Conservation (phyloP, 2,888 invertebrate species). For the Mimachlamys varia region DNA sequence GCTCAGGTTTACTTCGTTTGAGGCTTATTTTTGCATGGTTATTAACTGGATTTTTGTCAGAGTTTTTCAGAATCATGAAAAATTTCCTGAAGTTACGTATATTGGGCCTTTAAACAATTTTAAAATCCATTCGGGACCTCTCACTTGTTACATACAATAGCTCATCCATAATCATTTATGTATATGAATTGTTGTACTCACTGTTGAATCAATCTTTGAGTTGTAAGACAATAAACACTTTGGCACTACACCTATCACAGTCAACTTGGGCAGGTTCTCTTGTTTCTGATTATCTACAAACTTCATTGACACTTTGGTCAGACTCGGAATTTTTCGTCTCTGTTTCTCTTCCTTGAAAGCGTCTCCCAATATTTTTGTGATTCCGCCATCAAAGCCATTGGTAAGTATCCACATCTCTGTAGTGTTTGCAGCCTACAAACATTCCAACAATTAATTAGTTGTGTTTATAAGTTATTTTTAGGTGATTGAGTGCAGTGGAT, state of each 20-base stretch:
- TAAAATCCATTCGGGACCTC: too few relatives aligned
- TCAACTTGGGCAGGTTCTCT: slow-evolving; percentile 63
- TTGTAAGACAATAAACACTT: slow-evolving; percentile 45
- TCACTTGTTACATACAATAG: too few relatives aligned
- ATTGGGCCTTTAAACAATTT: too few relatives aligned
- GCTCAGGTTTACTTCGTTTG: too few relatives aligned
- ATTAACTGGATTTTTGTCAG: too few relatives aligned
- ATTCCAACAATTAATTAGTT: neutral
- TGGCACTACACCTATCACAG: slow-evolving; percentile 71
- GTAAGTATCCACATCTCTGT: slow-evolving; percentile 78
- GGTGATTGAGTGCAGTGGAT: too few relatives aligned
- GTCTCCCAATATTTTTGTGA: slow-evolving; percentile 76
- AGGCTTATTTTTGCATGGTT: too few relatives aligned
- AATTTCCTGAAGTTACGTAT: too few relatives aligned
- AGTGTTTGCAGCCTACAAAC: slow-evolving; percentile 73
- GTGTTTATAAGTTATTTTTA: too few relatives aligned
- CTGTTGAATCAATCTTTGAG: slow-evolving; percentile 11
- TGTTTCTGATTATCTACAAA: slow-evolving; percentile 28
- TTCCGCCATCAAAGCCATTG: slow-evolving; percentile 73
- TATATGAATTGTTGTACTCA: neutral
- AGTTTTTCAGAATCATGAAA: too few relatives aligned
- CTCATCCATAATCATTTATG: too few relatives aligned
- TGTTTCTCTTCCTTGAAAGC: slow-evolving; percentile 74
- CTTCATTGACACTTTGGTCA: slow-evolving; percentile 8
- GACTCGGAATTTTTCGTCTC: slow-evolving; percentile 55